These are phyloP conservation scores for Brevimyrus niger DNA, from an alignment of 2,113 vertebrate species.

Conservation along the genomic window DNA sequence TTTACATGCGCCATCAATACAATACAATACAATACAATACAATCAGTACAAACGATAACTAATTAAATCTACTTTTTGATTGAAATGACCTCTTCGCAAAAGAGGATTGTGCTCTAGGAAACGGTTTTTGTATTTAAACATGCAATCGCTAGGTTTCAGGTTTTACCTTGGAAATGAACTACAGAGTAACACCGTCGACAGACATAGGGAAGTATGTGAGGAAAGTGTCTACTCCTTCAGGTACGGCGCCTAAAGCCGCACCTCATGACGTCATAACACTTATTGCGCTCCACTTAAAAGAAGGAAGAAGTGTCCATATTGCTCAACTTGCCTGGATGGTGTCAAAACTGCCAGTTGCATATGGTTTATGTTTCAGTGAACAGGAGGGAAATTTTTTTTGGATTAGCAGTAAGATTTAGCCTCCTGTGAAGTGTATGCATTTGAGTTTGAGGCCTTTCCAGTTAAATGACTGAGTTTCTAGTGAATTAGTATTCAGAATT, in stretches of 20 bases:
- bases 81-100: not conserved
- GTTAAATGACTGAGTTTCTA: not conserved
- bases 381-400: not conserved
- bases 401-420: not conserved
- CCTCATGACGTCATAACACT: not conserved
- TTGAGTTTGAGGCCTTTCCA: not conserved
- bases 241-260: not conserved
- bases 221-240: not conserved
- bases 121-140: not conserved
- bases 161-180: not conserved
- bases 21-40: no score
- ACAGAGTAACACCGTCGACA: not conserved
- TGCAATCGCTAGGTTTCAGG: not conserved
- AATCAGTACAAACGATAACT: not conserved
- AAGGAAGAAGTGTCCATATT: not conserved
- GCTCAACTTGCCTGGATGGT: not conserved
- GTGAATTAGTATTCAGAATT: no score
- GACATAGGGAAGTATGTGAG: not conserved
- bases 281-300: not conserved
- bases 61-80: not conserved
- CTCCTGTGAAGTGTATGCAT: not conserved
- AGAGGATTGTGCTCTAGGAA: not conserved
- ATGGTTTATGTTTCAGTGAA: not conserved
- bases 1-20: not conserved
- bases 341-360: not conserved